Percentiles rank a stretch among this genome's conserved stretches.
Conservation (phyloP, 2,888 invertebrate genomes). For the Liopterus haemorrhoidalis region DNA sequence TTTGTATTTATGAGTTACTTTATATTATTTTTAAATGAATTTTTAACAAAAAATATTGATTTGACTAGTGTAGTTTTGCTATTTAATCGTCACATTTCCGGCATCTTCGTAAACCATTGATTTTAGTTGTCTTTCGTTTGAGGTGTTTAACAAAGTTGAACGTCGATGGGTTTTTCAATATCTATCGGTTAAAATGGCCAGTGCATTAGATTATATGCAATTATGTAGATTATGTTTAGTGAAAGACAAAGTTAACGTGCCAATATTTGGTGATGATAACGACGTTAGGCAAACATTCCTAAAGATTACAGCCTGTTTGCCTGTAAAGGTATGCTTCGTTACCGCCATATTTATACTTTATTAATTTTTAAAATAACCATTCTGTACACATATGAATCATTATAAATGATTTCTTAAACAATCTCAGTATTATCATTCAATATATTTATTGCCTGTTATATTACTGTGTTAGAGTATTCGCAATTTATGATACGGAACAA, state of each 20-base stretch:
- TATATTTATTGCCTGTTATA: no score
- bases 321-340: slow-evolving; percentile 68
- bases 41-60: not conserved
- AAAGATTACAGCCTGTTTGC: slow-evolving; percentile 67
- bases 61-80: slow-evolving; percentile 14
- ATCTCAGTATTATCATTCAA: no score
- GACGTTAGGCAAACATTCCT: slow-evolving; percentile 56
- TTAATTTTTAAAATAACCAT: slow-evolving; percentile 3
- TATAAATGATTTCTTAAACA: no score
- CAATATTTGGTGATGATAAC: slow-evolving; percentile 64
- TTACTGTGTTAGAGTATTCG: no score
- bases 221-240: slow-evolving; percentile 47
- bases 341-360: slow-evolving; percentile 17
- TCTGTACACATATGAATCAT: not conserved
- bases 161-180: slow-evolving; percentile 12
- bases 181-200: slow-evolving; percentile 40
- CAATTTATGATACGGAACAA: no score
- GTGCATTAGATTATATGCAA: slow-evolving; percentile 41
- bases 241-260: slow-evolving; percentile 54
- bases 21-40: no score
- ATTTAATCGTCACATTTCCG: slow-evolving; percentile 13
- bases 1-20: no score
- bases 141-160: slow-evolving; percentile 12
- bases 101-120: slow-evolving; percentile 15
- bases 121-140: slow-evolving; percentile 11